Conservation (phyloP, 2,888 invertebrate genomes). For the Drosophila paramelanica region DNA sequence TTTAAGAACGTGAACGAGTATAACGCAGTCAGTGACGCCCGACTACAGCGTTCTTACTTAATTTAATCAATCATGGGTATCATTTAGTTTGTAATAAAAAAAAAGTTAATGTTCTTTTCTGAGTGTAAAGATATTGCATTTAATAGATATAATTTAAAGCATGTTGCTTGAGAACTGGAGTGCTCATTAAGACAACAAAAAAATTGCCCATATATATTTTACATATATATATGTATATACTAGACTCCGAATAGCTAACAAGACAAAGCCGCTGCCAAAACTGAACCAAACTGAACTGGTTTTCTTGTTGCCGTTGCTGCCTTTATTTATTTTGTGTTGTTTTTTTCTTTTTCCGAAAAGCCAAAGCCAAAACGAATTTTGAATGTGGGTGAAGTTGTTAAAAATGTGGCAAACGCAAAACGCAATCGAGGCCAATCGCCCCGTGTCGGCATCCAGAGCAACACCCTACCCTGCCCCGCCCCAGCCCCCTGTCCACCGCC, state of each 20-base stretch:
- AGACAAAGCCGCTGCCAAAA: slow-evolving; percentile 56
- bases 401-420: slow-evolving; percentile 63
- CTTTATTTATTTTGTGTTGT: slow-evolving; percentile 19
- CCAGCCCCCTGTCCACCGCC: not conserved
- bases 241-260: slow-evolving; percentile 24
- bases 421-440: slow-evolving; percentile 67
- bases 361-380: slow-evolving; percentile 76
- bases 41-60: too few relatives aligned
- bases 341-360: slow-evolving; percentile 36
- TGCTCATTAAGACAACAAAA: slow-evolving; percentile 4
- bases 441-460: slow-evolving; percentile 36
- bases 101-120: too few relatives aligned
- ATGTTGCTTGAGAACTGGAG: not conserved
- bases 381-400: slow-evolving; percentile 78
- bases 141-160: not conserved
- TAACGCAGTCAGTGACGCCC: too few relatives aligned
- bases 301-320: slow-evolving; percentile 26
- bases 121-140: too few relatives aligned
- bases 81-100: too few relatives aligned
- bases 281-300: slow-evolving; percentile 55
- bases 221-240: slow-evolving; percentile 5
- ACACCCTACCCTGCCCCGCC: slow-evolving; percentile 14
- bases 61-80: too few relatives aligned
- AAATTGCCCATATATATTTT: slow-evolving; percentile 1
- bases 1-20: too few relatives aligned